Percentiles rank a stretch among this genome's conserved stretches.
Evolutionary conservation across 2,888 invertebrate genomes (phyloP).

Genomic region (Drosophila meridiana): DNA sequence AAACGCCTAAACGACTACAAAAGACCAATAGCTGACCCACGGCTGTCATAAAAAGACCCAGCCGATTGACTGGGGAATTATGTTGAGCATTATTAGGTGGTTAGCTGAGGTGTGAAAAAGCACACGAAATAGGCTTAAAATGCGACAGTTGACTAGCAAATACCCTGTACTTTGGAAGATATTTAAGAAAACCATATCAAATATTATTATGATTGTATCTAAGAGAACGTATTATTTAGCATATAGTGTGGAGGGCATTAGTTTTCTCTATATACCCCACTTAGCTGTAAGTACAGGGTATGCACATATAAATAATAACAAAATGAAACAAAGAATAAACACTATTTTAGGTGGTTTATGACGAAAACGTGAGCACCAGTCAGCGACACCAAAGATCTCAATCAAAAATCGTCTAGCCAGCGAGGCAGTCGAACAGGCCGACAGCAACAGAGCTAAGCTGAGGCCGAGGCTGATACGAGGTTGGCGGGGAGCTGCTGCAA

Average conservation of each 20-base stretch:
- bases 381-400: conserved; percentile 68
- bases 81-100: conserved; percentile 33
- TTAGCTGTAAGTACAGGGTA: neutral
- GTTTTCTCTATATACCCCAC: neutral
- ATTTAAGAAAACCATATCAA: too few relatives aligned
- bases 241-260: neutral
- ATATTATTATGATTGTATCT: too few relatives aligned
- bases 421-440: conserved; percentile 27
- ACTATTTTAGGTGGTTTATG: conserved; percentile 60
- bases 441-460: conserved; percentile 16
- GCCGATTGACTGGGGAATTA: conserved; percentile 1
- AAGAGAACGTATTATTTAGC: neutral
- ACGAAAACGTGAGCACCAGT: conserved; percentile 64
- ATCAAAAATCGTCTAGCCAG: conserved; percentile 70
- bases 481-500: conserved; percentile 42
- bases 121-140: conserved; percentile 20
- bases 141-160: neutral
- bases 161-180: conserved; percentile 7
- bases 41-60: conserved; percentile 43
- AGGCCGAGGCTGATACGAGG: neutral
- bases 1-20: conserved; percentile 57
- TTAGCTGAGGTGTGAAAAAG: conserved; percentile 70
- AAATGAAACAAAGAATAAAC: conserved; percentile 59
- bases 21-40: conserved; percentile 48
- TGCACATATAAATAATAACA: conserved; percentile 11